Base-by-base conservation (phyloP, 2,113 vertebrate species). In the Oryzias javanicus region DNA sequence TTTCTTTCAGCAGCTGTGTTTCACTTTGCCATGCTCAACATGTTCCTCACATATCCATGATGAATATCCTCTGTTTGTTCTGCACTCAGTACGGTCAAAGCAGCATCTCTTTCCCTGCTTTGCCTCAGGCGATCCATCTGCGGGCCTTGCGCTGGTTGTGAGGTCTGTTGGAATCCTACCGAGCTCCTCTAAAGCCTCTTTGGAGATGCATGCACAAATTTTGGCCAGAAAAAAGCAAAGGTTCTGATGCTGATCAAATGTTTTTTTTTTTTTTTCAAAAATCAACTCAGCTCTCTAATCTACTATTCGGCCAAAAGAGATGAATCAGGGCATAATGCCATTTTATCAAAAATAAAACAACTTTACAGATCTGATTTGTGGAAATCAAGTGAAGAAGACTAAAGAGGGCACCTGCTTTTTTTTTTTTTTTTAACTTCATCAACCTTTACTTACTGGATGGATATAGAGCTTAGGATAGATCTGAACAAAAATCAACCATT, bases 71-170 rank as follows among this genome's bases (percentile, higher is more conserved):
- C 45, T 16, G 55, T 77, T 15, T 19, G 29, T 67, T 78, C 42
- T 85, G 57, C 14, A 42, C 68, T 74, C 68, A 72, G 57, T 19
- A 50, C 24, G 27, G 72, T 81, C 58, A 71, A 67, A 47, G 35
- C 22, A 63, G 56, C 10, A 27, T 77, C 54, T 69, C 70, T 62
- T 60, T 74, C 50, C 58, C 66, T 62, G 52, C 49, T 49, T 61
- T 67, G 85, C 90, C 88, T 45, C 52, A 50, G 88, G 90, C 72
- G 61, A 49, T 64, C 80, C 90, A 91, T 87, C 89, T 92, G 90
- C 80, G 78, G 64, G 72, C 56, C 65, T 79, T 83, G 77, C 80
- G 88, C 85, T 82, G 77, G 56, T 71, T 74, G 77, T 64, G 20
- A 49, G 82, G 78, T 65, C 67, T 55, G 40, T 64, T 64, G 70